Conservation (phyloP, 2,113 vertebrate species). For the Desmodus rotundus region DNA sequence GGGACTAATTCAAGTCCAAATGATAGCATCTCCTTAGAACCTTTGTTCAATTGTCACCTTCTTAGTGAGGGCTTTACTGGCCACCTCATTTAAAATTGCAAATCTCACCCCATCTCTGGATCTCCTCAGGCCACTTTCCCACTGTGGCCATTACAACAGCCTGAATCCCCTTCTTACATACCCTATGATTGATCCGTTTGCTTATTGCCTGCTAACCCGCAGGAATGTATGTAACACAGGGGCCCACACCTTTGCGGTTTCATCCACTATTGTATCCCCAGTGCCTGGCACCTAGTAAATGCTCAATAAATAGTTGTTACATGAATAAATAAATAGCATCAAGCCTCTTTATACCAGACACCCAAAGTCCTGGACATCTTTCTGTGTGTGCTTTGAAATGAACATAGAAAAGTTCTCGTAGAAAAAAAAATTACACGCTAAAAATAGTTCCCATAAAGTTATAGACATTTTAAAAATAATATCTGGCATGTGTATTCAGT, state of each 20-base stretch:
- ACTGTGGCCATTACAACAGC: background rate
- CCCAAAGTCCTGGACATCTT: background rate
- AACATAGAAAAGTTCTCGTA: background rate
- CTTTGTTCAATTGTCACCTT: background rate
- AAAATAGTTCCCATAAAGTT: constrained; percentile 52
- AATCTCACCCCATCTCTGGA: background rate
- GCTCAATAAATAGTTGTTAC: background rate
- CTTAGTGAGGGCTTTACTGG: background rate
- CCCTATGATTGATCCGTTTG: background rate
- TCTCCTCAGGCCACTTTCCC: background rate
- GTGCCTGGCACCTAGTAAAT: background rate
- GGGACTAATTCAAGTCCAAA: background rate
- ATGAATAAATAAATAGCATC: background rate
- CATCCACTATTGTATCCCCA: background rate
- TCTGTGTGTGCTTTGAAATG: background rate
- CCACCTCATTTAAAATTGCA: background rate
- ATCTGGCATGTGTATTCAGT: constrained; percentile 63
- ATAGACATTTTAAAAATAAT: constrained; percentile 59
- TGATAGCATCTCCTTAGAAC: background rate
- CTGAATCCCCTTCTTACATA: background rate
- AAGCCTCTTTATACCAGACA: background rate
- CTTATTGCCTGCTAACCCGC: background rate
- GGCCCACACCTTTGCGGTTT: background rate
- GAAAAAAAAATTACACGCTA: background rate
- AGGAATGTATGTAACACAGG: background rate